Conservation (phyloP, 2,888 invertebrate genomes). For the Aporophyla nigra region DNA sequence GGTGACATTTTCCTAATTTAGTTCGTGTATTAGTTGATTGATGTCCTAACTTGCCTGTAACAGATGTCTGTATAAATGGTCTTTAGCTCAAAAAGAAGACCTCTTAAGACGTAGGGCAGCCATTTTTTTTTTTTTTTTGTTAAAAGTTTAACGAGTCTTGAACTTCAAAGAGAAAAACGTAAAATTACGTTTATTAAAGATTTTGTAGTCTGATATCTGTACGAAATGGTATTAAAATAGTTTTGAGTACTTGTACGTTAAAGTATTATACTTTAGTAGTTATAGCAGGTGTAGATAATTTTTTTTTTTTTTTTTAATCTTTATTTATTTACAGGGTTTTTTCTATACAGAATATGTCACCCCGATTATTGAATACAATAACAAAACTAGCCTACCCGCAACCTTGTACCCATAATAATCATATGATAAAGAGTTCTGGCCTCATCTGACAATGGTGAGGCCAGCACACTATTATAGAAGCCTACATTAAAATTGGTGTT, state of each 20-base stretch:
- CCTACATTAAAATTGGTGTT: no score
- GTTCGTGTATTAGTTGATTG: constrained; percentile 30
- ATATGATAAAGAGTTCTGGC: no score
- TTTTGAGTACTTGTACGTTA: background rate
- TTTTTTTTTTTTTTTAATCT: no score
- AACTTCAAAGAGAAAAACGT: background rate
- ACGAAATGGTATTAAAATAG: constrained; percentile 17
- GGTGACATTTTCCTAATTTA: constrained; percentile 6
- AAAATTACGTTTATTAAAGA: constrained; percentile 20
- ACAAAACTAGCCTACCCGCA: no score
- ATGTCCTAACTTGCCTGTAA: constrained; percentile 14
- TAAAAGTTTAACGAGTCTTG: background rate
- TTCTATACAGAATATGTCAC: no score
- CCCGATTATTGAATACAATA: no score
- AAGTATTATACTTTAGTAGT: background rate
- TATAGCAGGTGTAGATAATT: background rate
- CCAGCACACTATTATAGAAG: no score
- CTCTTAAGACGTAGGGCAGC: background rate
- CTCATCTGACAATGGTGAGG: no score
- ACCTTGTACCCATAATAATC: no score
- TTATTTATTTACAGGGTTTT: no score
- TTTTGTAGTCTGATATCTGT: constrained; percentile 5
- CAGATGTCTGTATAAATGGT: constrained; percentile 11
- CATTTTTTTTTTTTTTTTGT: background rate
- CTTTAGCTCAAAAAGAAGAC: background rate